These are phyloP conservation scores for Nymphalis io DNA, from an alignment of 1,140 invertebrate genomes.

Conservation along the genomic window DNA sequence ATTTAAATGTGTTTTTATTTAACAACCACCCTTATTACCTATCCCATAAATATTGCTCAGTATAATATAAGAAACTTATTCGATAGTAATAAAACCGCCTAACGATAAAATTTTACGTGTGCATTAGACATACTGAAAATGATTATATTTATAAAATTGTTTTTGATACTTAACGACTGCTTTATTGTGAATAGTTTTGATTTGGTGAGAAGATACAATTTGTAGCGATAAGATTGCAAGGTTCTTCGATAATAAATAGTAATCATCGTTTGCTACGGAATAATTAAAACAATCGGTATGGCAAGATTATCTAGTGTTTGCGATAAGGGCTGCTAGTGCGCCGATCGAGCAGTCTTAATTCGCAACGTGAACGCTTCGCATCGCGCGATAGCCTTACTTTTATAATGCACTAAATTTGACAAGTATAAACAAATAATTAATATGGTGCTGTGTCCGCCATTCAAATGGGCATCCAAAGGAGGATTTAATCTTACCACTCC, in stretches of 20 bases:
- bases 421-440: conserved; percentile 32
- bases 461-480: conserved; percentile 65
- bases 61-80: background rate
- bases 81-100: background rate
- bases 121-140: conserved; percentile 37
- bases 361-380: conserved; percentile 41
- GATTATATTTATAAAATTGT: conserved; percentile 8
- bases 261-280: conserved; percentile 70
- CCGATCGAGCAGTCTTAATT: conserved; percentile 52
- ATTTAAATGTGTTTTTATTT: conserved; percentile 58
- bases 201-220: conserved; percentile 64
- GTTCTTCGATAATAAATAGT: conserved; percentile 68
- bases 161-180: conserved; percentile 31
- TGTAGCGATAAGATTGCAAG: conserved; percentile 72
- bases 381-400: conserved; percentile 13
- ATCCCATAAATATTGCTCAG: too few relatives aligned
- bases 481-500: conserved; percentile 61
- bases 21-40: background rate
- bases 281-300: conserved; percentile 78
- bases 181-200: conserved; percentile 53
- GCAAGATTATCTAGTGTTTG: conserved; percentile 67
- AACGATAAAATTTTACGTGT: conserved; percentile 19
- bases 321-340: conserved; percentile 67
- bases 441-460: conserved; percentile 77
- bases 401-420: conserved; percentile 23